Base-by-base conservation (phyloP, 2,888 invertebrate species). In the Ennomos fuscantarius region DNA sequence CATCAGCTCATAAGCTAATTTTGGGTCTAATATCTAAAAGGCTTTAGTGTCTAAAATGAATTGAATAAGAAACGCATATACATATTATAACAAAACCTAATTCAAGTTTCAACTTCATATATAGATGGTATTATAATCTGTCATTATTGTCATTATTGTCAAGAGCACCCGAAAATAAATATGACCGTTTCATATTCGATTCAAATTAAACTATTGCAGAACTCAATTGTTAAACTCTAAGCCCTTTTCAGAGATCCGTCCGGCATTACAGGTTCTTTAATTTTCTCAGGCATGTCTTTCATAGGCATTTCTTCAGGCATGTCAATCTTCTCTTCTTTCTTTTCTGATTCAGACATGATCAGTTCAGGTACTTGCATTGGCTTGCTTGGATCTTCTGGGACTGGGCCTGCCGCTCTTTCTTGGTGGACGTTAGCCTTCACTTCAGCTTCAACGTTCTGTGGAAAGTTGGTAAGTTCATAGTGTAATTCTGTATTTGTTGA, bases 341-440 rank as follows among this genome's bases (percentile, higher is more conserved):
- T 84, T 37, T 81, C 82, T 0, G 78, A 79, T 54, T 90, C 90
- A 1, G 90, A 83, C 69, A 93, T 66, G 43, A 93, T 92, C 0
- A 89, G 76, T 68, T 93, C 91, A 1, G 93, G 90, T 1, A 93
- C 87, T 55, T 86, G 81, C 72, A 83, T 71, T 0, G 84, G 82
- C 53, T 84, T 79, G 1, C 68, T 49, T 54, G 81, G 74, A 48
- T 74, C 78, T 3, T 70, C 66, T 10, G 70, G 65, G 32, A 70
- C 70, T 8, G 71, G 65, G 37, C 55, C 58, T 1, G 81, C 81
- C 34, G 76, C 70, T 49, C 80, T 76, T 62, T 76, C 80, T 70
- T 76, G 71, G 0, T 78, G 74, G 2, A 76, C 69, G 13, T 81
- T 82, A 33, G 70, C 62, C 46, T 75, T 71, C 15, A 60, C 69